Percentiles rank a stretch among this genome's conserved stretches.
These are phyloP conservation scores for Anoncus sp. DNA, from an alignment of 2,888 invertebrate species.

Conservation along the genomic window DNA sequence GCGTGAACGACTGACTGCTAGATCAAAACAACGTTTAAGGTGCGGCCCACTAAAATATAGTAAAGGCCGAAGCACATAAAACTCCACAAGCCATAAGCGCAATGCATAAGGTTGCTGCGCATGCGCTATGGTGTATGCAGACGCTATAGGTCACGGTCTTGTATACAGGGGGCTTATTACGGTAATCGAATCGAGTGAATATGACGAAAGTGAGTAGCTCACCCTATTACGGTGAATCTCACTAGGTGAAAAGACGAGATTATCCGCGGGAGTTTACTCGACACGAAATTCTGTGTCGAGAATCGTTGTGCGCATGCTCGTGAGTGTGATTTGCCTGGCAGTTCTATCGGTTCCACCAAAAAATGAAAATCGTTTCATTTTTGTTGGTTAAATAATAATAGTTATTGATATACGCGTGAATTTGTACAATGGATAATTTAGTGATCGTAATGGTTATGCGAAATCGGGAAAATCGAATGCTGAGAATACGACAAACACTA, in stretches of 20 bases:
- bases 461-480: constrained; percentile 38
- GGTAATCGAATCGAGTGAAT: constrained; percentile 7
- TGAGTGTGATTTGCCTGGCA: constrained; percentile 5
- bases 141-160: no score
- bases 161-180: background rate
- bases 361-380: background rate
- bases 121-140: no score
- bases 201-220: background rate
- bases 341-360: constrained; percentile 1
- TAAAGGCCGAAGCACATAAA: background rate
- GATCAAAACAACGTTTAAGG: no score
- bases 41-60: background rate
- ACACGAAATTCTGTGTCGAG: background rate
- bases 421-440: no score
- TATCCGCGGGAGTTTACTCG: no score
- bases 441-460: constrained; percentile 12
- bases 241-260: no score
- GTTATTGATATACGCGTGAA: background rate
- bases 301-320: constrained; percentile 5
- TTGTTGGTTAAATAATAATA: background rate
- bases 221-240: no score
- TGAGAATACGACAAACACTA: constrained; percentile 44
- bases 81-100: no score
- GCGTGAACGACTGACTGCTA: no score
- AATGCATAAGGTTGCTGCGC: no score